phyloP scores from a whole-genome alignment of 2,888 invertebrate genomes.

The Hydrotaea diabolus region DNA sequence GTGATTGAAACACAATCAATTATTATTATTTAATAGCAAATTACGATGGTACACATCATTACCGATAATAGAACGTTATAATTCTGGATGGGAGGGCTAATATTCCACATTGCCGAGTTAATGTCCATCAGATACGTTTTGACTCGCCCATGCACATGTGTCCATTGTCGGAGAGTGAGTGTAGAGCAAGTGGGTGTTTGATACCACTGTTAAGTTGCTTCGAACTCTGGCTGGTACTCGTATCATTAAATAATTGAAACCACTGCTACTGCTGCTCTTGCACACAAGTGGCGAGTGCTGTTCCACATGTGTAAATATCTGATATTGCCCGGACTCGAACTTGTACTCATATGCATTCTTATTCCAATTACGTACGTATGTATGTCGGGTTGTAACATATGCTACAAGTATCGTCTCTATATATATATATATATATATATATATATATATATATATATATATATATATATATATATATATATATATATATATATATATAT shows the following conservation, averaged over 20 bases:
- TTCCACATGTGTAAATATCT: conserved; percentile 8
- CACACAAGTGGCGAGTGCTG: background rate
- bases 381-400: too few species aligned
- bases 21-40: conserved; percentile 29
- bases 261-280: background rate
- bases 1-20: conserved; percentile 8
- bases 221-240: conserved; percentile 2
- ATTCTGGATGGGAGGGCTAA: conserved; percentile 2
- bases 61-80: conserved; percentile 18
- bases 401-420: too few species aligned
- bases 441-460: background rate
- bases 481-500: background rate
- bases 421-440: background rate
- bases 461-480: background rate
- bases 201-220: background rate
- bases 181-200: conserved; percentile 13
- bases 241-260: conserved; percentile 32
- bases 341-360: background rate
- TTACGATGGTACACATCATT: conserved; percentile 19
- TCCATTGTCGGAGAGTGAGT: background rate
- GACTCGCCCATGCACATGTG: background rate
- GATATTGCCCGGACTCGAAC: conserved; percentile 3
- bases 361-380: too few species aligned
- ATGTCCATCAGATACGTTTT: background rate
- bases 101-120: background rate